These are phyloP conservation scores for Seira musarum DNA, from an alignment of 2,888 invertebrate species.

Conservation along the genomic window DNA sequence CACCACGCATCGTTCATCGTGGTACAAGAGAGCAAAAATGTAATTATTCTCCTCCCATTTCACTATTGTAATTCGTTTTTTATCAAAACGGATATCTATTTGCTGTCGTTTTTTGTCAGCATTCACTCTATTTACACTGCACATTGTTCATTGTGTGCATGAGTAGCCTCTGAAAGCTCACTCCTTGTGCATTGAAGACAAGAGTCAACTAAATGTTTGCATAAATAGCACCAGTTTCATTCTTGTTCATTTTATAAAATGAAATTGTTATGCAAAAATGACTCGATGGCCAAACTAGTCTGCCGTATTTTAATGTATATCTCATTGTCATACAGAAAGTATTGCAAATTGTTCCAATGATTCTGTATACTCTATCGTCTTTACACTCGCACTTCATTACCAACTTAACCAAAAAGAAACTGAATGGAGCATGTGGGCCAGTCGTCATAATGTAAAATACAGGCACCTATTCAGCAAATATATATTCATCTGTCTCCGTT, in stretches of 20 bases:
- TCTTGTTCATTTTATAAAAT: background rate
- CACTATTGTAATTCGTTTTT: slow-evolving; percentile 25
- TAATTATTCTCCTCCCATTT: slow-evolving; percentile 42
- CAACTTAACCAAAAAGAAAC: background rate
- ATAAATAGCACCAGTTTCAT: background rate
- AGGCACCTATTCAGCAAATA: too few relatives aligned
- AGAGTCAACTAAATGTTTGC: background rate
- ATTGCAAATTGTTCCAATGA: background rate
- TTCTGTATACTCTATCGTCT: too few relatives aligned
- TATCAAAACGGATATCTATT: slow-evolving; percentile 42
- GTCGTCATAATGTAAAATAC: too few relatives aligned
- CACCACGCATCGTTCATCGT: background rate
- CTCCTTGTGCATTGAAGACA: background rate
- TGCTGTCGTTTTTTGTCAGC: slow-evolving; percentile 33
- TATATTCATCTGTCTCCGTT: too few relatives aligned
- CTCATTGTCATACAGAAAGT: background rate
- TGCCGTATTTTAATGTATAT: too few relatives aligned
- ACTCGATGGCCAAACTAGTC: background rate
- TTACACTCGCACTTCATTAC: background rate
- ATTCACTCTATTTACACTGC: slow-evolving; percentile 22
- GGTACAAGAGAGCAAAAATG: slow-evolving; percentile 28
- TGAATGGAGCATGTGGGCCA: background rate
- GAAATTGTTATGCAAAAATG: background rate
- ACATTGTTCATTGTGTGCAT: too few relatives aligned
- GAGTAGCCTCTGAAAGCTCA: background rate